Evolutionary conservation across 2,888 invertebrate genomes (phyloP).

Genomic region (Zhuqinia jingwanae): DNA sequence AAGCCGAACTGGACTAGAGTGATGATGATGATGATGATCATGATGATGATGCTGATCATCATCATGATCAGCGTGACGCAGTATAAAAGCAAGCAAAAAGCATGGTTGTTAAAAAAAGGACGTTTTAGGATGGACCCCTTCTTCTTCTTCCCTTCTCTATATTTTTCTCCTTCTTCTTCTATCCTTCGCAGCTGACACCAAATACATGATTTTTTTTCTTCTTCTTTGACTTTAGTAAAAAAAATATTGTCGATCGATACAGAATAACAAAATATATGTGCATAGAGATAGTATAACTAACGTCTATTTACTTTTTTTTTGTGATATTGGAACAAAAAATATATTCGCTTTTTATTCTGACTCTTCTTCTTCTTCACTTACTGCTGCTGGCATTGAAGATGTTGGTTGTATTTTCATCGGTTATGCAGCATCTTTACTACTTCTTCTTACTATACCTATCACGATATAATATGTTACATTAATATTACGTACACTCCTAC

Average conservation of each 20-base stretch:
- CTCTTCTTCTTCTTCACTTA: too few species aligned
- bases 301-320: neutral
- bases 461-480: neutral
- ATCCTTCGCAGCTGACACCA: conserved; percentile 76
- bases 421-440: neutral
- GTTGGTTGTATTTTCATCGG: neutral
- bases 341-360: neutral
- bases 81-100: neutral
- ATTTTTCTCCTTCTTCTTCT: conserved; percentile 16
- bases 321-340: neutral
- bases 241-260: conserved; percentile 39
- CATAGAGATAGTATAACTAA: conserved; percentile 12
- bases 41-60: neutral
- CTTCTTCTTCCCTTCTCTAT: neutral
- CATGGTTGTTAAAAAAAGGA: conserved; percentile 15
- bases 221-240: conserved; percentile 8
- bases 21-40: neutral
- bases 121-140: conserved; percentile 71
- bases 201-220: conserved; percentile 68
- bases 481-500: neutral
- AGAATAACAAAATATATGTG: conserved; percentile 39
- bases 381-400: neutral
- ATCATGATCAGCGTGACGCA: conserved; percentile 31
- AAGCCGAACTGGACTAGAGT: neutral
- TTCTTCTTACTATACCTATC: too few species aligned